Evolutionary conservation across 2,888 invertebrate species (phyloP), one percentile per base, ranked within the genome.

Genomic region (Dioctria rufipes): DNA sequence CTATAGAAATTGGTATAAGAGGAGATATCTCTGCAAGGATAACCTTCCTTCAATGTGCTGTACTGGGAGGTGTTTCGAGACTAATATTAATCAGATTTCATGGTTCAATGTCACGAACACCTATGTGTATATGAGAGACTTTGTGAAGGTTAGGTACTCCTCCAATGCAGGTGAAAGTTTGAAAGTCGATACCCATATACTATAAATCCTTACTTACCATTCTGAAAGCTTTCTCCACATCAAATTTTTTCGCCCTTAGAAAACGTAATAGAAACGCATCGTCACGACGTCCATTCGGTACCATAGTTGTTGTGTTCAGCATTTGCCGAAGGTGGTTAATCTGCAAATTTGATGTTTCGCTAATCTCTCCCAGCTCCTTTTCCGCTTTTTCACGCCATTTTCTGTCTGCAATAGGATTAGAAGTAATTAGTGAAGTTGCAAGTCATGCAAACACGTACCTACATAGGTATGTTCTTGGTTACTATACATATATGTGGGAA

Each of bases 241-340:
- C 88, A 84, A 91, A 92, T 85, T 90, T 90, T 83, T 92, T 89
- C 3, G 92, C 91, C 82, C 92, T 88, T 58, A 92, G 87, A 86
- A 92, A 92, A 84, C 92, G 88, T 78, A 92, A 85, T 73, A 92
- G 87, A 85, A 91, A 92, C 8, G 89, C 90, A 84, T 92, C 91
- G 83, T 91, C 91, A 86, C 90, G 90, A 69, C 92, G 89, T 80
- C 90, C 86, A 49, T 80, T 51, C n/a, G 81, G 81, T 13, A 83
- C 58, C 8, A 73, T 39, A 11, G 80, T 75, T 5, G 82, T 77
- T 40, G 78, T 80, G 2, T 75, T 66, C 3, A 84, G 54, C 46
- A 81, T 65, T 42, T 81, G 80, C 25, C 83, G 71, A 11, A 84
- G 73, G 39, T 81, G 81, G 71, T 67, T 80, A n/a, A 84, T 77